These are phyloP conservation scores for Metaphire vulgaris DNA, from an alignment of 1,140 invertebrate genomes.

Conservation along the genomic window DNA sequence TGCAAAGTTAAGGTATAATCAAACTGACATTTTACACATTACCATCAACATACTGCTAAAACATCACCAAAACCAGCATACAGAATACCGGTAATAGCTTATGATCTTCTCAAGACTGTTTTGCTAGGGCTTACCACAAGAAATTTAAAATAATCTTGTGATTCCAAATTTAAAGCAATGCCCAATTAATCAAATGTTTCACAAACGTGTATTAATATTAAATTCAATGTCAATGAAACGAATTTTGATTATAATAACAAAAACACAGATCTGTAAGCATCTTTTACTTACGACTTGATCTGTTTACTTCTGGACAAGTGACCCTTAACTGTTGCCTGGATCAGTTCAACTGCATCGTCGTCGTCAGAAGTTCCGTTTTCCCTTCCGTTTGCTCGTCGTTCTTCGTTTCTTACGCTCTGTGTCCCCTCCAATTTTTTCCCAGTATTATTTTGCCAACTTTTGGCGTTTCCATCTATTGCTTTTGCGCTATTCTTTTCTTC, in stretches of 20 bases:
- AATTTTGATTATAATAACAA: not conserved
- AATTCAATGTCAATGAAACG: not conserved
- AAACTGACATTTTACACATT: not conserved
- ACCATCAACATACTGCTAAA: too few species aligned
- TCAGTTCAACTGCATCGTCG: slow-evolving; percentile 34
- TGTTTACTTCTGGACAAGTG: slow-evolving; percentile 33
- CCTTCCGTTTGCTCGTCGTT: not conserved
- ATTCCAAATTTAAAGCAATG: not conserved
- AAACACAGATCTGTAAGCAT: not conserved
- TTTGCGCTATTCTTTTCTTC: not conserved
- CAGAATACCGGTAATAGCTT: too few species aligned
- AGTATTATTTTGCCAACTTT: not conserved
- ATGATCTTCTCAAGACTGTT: too few species aligned
- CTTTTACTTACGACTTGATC: slow-evolving; percentile 24
- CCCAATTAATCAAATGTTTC: not conserved
- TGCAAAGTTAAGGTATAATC: not conserved
- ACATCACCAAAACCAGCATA: not conserved
- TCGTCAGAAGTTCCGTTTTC: slow-evolving; percentile 22
- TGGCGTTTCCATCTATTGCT: not conserved
- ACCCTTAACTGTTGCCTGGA: slow-evolving; percentile 40
- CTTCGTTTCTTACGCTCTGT: not conserved
- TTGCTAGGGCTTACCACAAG: too few species aligned
- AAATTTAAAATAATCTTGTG: not conserved
- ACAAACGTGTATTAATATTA: not conserved
- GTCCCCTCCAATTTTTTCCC: not conserved